Conservation (phyloP, 2,888 invertebrate genomes). For the Dichetophora obliterata region DNA sequence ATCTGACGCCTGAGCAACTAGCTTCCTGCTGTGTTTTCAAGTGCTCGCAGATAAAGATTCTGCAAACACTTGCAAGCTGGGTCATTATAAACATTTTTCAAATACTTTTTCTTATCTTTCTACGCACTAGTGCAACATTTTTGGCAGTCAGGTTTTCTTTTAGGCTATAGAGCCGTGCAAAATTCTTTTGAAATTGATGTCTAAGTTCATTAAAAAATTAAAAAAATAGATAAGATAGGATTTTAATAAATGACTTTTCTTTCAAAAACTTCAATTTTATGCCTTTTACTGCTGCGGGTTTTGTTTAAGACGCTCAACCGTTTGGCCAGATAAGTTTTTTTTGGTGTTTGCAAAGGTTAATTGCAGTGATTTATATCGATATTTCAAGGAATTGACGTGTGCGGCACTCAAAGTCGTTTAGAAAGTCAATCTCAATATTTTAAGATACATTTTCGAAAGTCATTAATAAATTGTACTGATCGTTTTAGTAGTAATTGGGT, state of each 20-base stretch:
- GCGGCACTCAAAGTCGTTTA: neutral
- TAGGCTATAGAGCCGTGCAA: neutral
- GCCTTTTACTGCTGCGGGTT: neutral
- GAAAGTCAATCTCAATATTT: neutral
- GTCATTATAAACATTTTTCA: neutral
- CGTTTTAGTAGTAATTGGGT: no score
- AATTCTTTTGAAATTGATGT: conserved; percentile 6
- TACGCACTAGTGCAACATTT: neutral
- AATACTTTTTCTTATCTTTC: neutral
- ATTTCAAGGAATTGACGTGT: neutral
- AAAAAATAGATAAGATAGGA: conserved; percentile 6
- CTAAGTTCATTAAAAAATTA: conserved; percentile 3
- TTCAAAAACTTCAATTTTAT: neutral
- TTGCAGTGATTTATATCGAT: neutral
- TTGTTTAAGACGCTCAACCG: neutral
- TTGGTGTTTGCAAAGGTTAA: neutral
- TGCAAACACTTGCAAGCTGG: neutral
- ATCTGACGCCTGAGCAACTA: conserved; percentile 27
- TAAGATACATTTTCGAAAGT: no score
- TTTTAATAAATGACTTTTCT: conserved; percentile 14
- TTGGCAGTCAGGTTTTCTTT: neutral
- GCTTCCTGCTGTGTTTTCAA: conserved; percentile 33
- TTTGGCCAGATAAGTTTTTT: neutral
- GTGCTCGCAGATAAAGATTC: conserved; percentile 19
- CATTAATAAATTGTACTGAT: no score